Base-by-base conservation (phyloP, 1,140 invertebrate genomes). In the Leptonema lineaticorne region DNA sequence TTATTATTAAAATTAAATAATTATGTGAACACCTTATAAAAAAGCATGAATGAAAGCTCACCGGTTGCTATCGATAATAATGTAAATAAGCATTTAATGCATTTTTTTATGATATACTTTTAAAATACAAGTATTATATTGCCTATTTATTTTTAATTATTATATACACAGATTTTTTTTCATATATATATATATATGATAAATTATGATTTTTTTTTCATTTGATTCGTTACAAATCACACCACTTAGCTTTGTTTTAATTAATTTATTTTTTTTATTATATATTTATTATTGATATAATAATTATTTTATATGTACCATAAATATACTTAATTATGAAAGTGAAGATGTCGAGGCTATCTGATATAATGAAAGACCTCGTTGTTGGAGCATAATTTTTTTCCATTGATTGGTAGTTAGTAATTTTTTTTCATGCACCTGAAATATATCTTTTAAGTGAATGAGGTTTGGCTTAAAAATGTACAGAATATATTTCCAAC, bases 391-490 rank as follows among this genome's bases (percentile, higher is more conserved):
- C 27, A 28, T 59, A 28, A 22, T 53, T 53, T 26, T 26, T 53
- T 22, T 7, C 22, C 14, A 26, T 53, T 53, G 18, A 48, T 50
- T 50, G 45, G 62, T 64, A 64, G 62, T 64, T 64, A 64, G 62
- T 26, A 4, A 53, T 50, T 18, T 64, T 62, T 64, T 63, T 48
- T 16, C 14, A 64, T 64, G 62, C 62, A 64, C 62, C 27, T 64
- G 41, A 46, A 46, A 63, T 48, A 62, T 62, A 53, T 53, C 14
- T 53, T 53, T 53, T 53, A 53, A 22, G 29, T 64, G 62, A 64
- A 50, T 64, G 62, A 64, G 46, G 27, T 64, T 64, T 64, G 62
- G 62, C 62, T 64, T 64, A 11, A 26, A 64, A 64, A 50, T 14
- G 24, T 27, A 37, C 59, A 63, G 59, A 63, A 37, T 26, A n/a